phyloP scores from a whole-genome alignment of 1,140 invertebrate species.

The Pogonomyrmex californicus region DNA sequence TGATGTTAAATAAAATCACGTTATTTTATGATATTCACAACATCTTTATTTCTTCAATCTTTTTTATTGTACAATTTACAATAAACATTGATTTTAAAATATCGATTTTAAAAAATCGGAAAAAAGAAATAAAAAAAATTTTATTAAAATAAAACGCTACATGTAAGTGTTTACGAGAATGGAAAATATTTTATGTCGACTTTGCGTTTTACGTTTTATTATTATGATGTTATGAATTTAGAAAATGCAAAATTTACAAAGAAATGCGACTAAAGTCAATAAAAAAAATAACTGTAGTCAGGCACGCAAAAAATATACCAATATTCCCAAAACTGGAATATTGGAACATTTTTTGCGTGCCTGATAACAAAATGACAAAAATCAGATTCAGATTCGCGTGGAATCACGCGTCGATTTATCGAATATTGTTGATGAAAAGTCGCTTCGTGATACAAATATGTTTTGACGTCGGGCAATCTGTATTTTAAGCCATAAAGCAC shows the following conservation, averaged over 20 bases:
- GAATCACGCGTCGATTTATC: conserved; percentile 39
- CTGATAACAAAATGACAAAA: conserved; percentile 44
- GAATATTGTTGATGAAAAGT: conserved; percentile 60
- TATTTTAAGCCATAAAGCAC: conserved; percentile 61
- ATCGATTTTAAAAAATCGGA: neutral
- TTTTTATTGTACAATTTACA: neutral
- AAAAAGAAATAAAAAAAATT: neutral
- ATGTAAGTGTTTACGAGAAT: neutral
- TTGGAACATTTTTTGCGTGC: conserved; percentile 48
- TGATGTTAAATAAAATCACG: neutral
- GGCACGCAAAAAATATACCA: conserved; percentile 10
- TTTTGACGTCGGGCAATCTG: conserved; percentile 54
- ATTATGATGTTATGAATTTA: neutral
- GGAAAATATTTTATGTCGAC: neutral
- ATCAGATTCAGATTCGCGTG: conserved; percentile 44
- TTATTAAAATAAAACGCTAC: neutral
- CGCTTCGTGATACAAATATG: conserved; percentile 58
- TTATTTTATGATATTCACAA: conserved; percentile 3
- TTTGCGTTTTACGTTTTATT: neutral
- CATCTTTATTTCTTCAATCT: neutral
- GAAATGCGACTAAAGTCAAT: conserved; percentile 26
- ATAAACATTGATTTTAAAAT: neutral
- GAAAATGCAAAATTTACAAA: conserved; percentile 19
- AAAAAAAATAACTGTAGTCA: conserved; percentile 18
- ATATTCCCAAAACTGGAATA: conserved; percentile 23